Evolutionary conservation across 2,113 vertebrate species (phyloP).

Genomic region (Tringa solitaria): DNA sequence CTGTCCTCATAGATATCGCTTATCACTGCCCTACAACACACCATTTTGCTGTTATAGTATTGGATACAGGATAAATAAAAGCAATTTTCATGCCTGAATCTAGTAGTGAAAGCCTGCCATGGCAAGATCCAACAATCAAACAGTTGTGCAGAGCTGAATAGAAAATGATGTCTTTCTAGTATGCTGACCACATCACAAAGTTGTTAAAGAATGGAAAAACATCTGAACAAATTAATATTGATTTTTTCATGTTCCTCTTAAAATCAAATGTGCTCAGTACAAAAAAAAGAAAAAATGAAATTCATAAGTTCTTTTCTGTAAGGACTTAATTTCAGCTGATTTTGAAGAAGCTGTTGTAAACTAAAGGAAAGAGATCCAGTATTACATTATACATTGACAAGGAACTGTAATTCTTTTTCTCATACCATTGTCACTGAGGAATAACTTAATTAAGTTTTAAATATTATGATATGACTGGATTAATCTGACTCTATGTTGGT

Average conservation of each 20-base stretch:
- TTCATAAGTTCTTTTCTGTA: neutral
- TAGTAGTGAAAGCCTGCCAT: neutral
- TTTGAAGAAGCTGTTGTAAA: neutral
- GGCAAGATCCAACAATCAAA: neutral
- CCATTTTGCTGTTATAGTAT: neutral
- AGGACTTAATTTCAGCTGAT: neutral
- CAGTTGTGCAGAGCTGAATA: neutral
- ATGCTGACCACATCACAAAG: neutral
- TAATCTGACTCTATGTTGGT: neutral
- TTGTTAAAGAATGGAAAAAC: neutral
- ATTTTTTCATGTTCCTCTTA: neutral
- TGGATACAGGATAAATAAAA: neutral
- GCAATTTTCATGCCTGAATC: neutral
- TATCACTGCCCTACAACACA: neutral
- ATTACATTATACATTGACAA: neutral
- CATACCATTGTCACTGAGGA: neutral
- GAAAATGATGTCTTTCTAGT: neutral
- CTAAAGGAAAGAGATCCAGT: neutral
- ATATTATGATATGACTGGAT: neutral
- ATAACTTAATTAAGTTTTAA: neutral
- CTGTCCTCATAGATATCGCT: neutral
- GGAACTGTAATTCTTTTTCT: neutral
- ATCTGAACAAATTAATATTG: constrained; percentile 17
- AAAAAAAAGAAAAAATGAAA: neutral
- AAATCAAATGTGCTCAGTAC: neutral